Percentiles rank a stretch among this genome's conserved stretches.
These are phyloP conservation scores for Trididemnum clinides DNA, from an alignment of 23 tunicate species.

Conservation along the genomic window DNA sequence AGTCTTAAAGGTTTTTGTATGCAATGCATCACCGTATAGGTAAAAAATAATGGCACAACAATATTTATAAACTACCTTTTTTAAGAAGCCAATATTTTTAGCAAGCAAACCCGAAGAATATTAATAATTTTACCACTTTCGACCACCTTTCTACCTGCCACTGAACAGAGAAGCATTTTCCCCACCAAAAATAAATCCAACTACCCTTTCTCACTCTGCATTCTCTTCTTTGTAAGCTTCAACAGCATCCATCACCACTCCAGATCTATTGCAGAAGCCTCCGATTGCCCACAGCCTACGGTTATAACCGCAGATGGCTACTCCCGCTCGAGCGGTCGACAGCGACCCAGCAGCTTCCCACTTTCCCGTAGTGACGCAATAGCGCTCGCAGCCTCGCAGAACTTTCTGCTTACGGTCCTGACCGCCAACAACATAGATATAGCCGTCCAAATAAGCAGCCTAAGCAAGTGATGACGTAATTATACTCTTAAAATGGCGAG, in stretches of 20 bases:
- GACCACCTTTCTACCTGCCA: too few relatives aligned
- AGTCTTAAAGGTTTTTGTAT: too few relatives aligned
- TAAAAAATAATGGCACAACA: too few relatives aligned
- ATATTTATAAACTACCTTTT: too few relatives aligned
- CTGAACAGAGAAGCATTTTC: too few relatives aligned
- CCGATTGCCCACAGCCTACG: slow-evolving; percentile 72
- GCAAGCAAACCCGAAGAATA: too few relatives aligned
- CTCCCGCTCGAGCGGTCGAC: slow-evolving; percentile 71
- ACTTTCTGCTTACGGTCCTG: slow-evolving; percentile 93
- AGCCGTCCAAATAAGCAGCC: slow-evolving; percentile 67
- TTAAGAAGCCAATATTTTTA: too few relatives aligned
- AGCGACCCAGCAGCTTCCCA: slow-evolving; percentile 81
- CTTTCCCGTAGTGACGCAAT: slow-evolving; percentile 40
- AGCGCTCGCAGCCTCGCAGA: slow-evolving; percentile 75
- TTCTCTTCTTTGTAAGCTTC: slow-evolving; percentile 69
- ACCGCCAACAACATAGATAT: slow-evolving; percentile 90
- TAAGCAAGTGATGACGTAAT: too few relatives aligned
- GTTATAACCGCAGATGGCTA: slow-evolving; percentile 55
- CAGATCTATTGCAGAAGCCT: slow-evolving; percentile 76
- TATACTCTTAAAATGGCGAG: too few relatives aligned
- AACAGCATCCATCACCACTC: slow-evolving; percentile 65
- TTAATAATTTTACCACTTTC: too few relatives aligned
- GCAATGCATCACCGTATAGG: too few relatives aligned
- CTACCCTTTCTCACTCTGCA: slow-evolving; percentile 40
- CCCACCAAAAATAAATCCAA: background rate